Conservation (phyloP, 2,888 invertebrate species). For the Antitype chi region DNA sequence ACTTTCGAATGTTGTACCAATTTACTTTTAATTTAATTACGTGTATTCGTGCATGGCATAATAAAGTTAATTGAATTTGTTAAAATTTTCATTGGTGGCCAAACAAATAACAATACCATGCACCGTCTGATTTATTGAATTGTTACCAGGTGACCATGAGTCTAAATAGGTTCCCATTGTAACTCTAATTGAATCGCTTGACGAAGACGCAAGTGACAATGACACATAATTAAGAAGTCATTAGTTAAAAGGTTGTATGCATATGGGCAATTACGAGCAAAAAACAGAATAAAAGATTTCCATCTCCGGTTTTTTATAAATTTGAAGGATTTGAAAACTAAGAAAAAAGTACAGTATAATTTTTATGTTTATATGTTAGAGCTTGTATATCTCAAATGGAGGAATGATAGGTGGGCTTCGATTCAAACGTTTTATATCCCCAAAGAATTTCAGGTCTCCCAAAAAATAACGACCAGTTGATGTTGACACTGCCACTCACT, state of each 20-base stretch:
- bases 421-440: background rate
- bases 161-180: conserved; percentile 33
- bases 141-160: conserved; percentile 28
- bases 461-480: conserved; percentile 3
- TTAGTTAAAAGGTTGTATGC: conserved; percentile 7
- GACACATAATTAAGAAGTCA: conserved; percentile 32
- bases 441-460: background rate
- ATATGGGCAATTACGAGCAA: background rate
- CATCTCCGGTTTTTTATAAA: background rate
- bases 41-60: background rate
- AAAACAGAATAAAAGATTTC: conserved; percentile 9
- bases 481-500: conserved; percentile 16
- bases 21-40: background rate
- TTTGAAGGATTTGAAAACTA: background rate
- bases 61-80: conserved; percentile 8
- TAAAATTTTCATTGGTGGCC: conserved; percentile 12
- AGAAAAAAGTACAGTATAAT: background rate
- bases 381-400: background rate
- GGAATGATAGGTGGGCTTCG: background rate
- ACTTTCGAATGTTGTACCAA: conserved; percentile 8
- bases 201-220: conserved; percentile 21
- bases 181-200: conserved; percentile 19
- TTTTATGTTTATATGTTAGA: background rate
- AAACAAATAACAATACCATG: background rate
- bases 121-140: background rate